These are phyloP conservation scores for Brotula barbata DNA, from an alignment of 2,797 vertebrate species.

Conservation along the genomic window DNA sequence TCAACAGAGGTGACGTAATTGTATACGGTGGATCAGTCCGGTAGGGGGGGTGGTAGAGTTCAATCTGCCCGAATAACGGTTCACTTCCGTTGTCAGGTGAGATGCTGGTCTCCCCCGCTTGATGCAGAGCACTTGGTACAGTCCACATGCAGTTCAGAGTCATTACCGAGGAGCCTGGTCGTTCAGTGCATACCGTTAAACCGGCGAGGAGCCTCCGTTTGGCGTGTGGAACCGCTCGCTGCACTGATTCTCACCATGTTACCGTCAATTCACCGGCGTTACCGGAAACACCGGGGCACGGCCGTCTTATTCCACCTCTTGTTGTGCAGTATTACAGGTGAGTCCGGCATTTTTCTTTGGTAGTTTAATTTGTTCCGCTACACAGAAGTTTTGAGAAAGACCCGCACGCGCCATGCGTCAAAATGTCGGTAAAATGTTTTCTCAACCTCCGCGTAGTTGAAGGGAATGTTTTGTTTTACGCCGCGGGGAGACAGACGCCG, in stretches of 20 bases:
- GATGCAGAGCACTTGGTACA: conserved; percentile 68
- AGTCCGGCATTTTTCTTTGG: conserved; percentile 32
- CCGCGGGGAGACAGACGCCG: no score
- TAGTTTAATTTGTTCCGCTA: conserved; percentile 15
- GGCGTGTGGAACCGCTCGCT: conserved; percentile 31
- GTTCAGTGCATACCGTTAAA: conserved; percentile 64
- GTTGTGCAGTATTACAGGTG: conserved; percentile 73
- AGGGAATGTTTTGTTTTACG: no score
- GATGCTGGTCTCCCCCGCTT: conserved; percentile 54
- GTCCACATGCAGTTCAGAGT: conserved; percentile 79
- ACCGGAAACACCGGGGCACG: conserved; percentile 41
- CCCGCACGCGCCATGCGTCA: neutral
- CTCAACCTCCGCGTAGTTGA: neutral
- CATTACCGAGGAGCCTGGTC: conserved; percentile 81
- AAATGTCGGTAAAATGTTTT: conserved; percentile 4
- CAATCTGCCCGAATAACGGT: conserved; percentile 20
- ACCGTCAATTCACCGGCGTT: conserved; percentile 62
- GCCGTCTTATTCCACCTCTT: conserved; percentile 60
- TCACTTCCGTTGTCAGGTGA: conserved; percentile 62
- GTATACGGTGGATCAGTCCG: conserved; percentile 60
- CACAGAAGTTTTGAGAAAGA: conserved; percentile 59
- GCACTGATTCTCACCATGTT: conserved; percentile 66
- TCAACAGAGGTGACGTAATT: conserved; percentile 78
- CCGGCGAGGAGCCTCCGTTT: conserved; percentile 41
- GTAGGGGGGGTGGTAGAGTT: conserved; percentile 26